These are phyloP conservation scores for Cylindroiulus punctatus DNA, from an alignment of 2,888 invertebrate species.

Conservation along the genomic window DNA sequence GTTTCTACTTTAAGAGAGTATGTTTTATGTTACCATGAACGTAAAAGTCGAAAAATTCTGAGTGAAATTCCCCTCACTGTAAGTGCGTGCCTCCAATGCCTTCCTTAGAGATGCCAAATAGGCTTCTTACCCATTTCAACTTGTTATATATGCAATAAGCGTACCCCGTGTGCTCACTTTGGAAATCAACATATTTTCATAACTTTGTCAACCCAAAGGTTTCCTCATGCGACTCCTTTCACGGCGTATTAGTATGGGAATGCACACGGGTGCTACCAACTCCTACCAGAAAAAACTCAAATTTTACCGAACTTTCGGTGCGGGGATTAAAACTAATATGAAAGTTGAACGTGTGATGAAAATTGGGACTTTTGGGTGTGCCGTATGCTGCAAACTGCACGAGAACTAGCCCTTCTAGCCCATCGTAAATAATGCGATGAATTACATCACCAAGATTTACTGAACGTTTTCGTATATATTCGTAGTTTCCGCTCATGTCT, in stretches of 20 bases:
- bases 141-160: slow-evolving; percentile 40
- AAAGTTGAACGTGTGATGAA: background rate
- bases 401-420: background rate
- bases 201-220: slow-evolving; percentile 41
- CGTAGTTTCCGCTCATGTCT: too few species aligned
- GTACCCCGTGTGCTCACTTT: slow-evolving; percentile 35
- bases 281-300: background rate
- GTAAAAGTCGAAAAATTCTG: background rate
- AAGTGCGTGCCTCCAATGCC: background rate
- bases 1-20: background rate
- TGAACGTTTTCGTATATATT: too few species aligned
- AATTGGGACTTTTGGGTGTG: background rate
- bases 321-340: slow-evolving; percentile 2
- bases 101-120: background rate
- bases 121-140: background rate
- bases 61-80: background rate
- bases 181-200: slow-evolving; percentile 36
- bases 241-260: slow-evolving; percentile 21
- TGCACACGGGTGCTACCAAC: background rate
- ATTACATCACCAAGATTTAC: too few species aligned
- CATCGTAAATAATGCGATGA: too few species aligned
- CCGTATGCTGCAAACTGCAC: background rate
- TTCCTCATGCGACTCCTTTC: slow-evolving; percentile 6
- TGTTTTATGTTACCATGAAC: background rate
- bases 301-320: background rate